These are phyloP conservation scores for Cichladusa arquata DNA, from an alignment of 2,113 vertebrate genomes.

Conservation along the genomic window DNA sequence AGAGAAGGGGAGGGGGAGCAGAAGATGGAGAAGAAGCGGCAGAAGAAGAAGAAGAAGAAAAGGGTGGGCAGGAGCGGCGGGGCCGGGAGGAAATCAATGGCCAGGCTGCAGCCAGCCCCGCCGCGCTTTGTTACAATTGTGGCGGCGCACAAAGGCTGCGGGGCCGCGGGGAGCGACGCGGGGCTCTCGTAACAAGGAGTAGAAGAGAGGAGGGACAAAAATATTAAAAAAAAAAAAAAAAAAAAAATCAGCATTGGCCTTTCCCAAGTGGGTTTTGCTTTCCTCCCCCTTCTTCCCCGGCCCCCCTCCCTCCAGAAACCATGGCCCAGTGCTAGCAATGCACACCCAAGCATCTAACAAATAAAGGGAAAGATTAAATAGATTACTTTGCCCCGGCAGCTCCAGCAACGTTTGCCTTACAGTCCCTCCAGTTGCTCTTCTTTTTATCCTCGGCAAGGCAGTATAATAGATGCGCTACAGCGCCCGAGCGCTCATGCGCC, in stretches of 20 bases:
- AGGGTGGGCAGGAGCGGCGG: too few relatives aligned
- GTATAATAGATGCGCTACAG: slow-evolving; percentile 91
- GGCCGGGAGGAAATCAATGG: neutral
- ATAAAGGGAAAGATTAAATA: slow-evolving; percentile 76
- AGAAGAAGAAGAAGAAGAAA: too few relatives aligned
- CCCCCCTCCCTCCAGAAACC: slow-evolving; percentile 31
- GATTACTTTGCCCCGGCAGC: slow-evolving; percentile 82
- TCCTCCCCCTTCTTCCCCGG: slow-evolving; percentile 13
- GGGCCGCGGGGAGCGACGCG: slow-evolving; percentile 35
- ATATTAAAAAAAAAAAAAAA: too few relatives aligned
- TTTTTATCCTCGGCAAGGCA: slow-evolving; percentile 89
- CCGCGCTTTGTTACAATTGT: slow-evolving; percentile 69
- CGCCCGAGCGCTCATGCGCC: slow-evolving; percentile 86
- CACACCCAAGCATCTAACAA: slow-evolving; percentile 53
- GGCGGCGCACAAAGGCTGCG: slow-evolving; percentile 82
- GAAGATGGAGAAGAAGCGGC: too few relatives aligned
- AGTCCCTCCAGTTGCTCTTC: slow-evolving; percentile 78
- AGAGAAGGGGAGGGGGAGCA: too few relatives aligned
- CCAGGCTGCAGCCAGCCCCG: neutral
- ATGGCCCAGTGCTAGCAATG: slow-evolving; percentile 4
- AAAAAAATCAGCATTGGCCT: neutral
- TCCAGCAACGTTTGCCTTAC: slow-evolving; percentile 80
- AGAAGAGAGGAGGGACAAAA: neutral
- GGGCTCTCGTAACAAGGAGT: neutral
- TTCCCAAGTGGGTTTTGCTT: slow-evolving; percentile 36